Conservation (phyloP, 2,797 vertebrate genomes). For the Brotula barbata region DNA sequence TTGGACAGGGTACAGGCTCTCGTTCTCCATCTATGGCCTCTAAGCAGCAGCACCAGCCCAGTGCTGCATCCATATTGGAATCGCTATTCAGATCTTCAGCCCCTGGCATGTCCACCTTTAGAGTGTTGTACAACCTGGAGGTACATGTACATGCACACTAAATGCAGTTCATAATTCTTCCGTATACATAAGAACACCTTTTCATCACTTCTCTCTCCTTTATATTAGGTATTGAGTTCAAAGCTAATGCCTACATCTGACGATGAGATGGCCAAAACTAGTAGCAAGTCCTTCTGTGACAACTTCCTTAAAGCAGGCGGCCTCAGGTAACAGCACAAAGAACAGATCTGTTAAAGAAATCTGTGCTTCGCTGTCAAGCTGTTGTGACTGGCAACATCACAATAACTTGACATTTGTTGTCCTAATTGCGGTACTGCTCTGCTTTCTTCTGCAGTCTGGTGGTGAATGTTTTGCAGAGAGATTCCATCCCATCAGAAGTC, state of each 20-base stretch:
- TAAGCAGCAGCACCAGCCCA: conserved; percentile 97
- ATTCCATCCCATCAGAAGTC: conserved; percentile 98
- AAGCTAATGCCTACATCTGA: conserved; percentile 99
- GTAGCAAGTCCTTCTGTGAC: conserved; percentile 98
- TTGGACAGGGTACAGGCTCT: conserved; percentile 87
- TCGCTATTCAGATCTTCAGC: conserved; percentile 95
- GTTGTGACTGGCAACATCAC: neutral
- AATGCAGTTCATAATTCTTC: neutral
- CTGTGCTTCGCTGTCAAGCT: neutral
- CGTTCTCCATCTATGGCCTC: conserved; percentile 93
- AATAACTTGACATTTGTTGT: too few relatives aligned
- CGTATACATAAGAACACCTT: neutral
- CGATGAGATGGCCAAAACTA: conserved; percentile 99
- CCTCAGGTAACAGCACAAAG: conserved; percentile 82
- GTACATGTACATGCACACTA: conserved; percentile 64
- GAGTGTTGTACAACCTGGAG: conserved; percentile 98
- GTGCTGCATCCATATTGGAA: conserved; percentile 95
- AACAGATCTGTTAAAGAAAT: neutral
- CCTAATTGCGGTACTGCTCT: conserved; percentile 11
- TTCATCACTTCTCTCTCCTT: conserved; percentile 3
- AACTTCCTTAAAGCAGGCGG: conserved; percentile 98
- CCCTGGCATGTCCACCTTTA: conserved; percentile 98
- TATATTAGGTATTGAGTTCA: conserved; percentile 91
- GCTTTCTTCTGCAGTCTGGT: conserved; percentile 84
- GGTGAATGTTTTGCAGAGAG: conserved; percentile 99